Percentiles rank a stretch among this genome's conserved stretches.
phyloP scores from a whole-genome alignment of 1,140 invertebrate species.

The Paralvinella palmiformis region DNA sequence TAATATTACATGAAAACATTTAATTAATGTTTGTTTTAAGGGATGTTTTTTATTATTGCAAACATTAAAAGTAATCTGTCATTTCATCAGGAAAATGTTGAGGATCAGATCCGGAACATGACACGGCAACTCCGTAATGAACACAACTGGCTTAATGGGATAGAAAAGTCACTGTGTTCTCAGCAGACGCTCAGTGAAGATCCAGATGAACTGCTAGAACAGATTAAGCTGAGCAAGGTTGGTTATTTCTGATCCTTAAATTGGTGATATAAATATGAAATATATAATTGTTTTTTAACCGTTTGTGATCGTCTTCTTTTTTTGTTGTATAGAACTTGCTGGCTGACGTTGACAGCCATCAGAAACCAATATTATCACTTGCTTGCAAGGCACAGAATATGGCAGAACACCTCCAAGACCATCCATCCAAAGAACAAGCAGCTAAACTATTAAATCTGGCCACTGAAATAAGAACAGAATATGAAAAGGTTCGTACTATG shows the following conservation, averaged over 20 bases:
- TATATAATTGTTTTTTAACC: background rate
- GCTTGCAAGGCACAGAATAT: conserved; percentile 87
- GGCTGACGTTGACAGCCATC: conserved; percentile 82
- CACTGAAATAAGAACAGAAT: background rate
- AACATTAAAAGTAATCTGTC: no score
- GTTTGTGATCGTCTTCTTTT: no score
- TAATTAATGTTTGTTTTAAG: no score
- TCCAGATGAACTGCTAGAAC: conserved; percentile 77
- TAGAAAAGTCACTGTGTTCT: conserved; percentile 79
- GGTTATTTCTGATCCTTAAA: background rate
- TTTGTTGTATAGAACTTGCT: conserved; percentile 66
- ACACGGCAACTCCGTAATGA: conserved; percentile 83
- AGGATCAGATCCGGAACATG: no score
- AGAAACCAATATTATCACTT: conserved; percentile 75
- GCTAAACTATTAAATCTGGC: conserved; percentile 56
- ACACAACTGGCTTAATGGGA: conserved; percentile 76
- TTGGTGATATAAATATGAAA: background rate
- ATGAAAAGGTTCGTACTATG: background rate
- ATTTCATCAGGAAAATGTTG: no score
- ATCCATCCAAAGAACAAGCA: conserved; percentile 81
- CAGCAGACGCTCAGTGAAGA: conserved; percentile 84
- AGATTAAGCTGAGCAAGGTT: conserved; percentile 63
- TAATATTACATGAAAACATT: no score
- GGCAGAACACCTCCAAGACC: conserved; percentile 58
- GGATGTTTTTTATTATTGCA: no score